Evolutionary conservation across 2,113 vertebrate genomes (phyloP).

Genomic region (Sula dactylatra): DNA sequence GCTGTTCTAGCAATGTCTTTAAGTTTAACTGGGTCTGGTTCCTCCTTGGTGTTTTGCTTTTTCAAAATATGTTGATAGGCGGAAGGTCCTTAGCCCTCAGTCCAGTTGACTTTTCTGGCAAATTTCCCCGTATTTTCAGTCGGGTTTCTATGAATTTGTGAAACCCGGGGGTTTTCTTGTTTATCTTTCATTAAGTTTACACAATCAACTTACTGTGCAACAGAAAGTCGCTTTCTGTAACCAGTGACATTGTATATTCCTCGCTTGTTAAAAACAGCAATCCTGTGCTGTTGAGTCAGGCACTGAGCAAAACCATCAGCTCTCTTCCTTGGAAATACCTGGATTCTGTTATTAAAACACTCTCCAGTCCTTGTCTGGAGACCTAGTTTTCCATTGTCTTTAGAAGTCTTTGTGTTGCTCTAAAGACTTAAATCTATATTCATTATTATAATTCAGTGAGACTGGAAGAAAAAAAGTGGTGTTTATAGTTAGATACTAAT

Average conservation of each 20-base stretch:
- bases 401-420: neutral
- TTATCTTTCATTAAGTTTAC: neutral
- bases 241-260: neutral
- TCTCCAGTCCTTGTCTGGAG: neutral
- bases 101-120: neutral
- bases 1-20: neutral
- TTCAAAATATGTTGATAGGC: neutral
- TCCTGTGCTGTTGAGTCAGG: neutral
- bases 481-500: neutral
- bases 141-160: neutral
- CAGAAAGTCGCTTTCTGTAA: neutral
- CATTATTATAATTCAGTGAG: neutral
- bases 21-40: neutral
- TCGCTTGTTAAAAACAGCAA: rapidly evolving
- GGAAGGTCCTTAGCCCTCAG: neutral
- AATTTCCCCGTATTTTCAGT: neutral
- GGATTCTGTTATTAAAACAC: neutral
- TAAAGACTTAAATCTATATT: too few species aligned
- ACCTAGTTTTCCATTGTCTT: neutral
- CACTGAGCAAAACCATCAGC: neutral
- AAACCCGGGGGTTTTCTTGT: neutral
- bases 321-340: neutral
- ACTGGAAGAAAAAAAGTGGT: neutral
- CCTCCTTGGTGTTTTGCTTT: neutral
- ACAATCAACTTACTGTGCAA: neutral